These are phyloP conservation scores for Ophion slaviceki DNA, from an alignment of 2,888 invertebrate genomes.

Conservation along the genomic window DNA sequence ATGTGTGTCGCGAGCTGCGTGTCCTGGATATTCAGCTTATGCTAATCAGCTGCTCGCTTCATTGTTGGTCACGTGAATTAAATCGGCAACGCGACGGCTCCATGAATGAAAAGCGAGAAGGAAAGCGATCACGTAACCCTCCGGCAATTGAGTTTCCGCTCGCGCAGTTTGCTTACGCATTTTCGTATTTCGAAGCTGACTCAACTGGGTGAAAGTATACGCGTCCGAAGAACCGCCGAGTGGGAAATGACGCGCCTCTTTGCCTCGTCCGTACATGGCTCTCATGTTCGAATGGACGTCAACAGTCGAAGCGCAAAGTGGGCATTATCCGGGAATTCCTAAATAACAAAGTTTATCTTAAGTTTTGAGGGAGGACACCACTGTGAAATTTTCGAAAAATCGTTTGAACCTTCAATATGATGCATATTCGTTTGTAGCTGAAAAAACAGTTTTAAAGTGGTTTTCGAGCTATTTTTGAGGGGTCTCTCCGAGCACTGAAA, in stretches of 20 bases:
- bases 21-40: not conserved
- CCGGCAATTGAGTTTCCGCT: constrained; percentile 7
- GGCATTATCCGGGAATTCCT: too few species aligned
- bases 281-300: not conserved
- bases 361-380: too few species aligned
- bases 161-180: constrained; percentile 55
- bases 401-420: too few species aligned
- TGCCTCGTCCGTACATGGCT: constrained; percentile 16
- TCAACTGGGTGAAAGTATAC: constrained; percentile 67
- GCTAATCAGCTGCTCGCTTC: not conserved
- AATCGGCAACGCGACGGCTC: not conserved
- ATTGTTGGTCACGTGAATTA: not conserved
- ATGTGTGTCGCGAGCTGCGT: not conserved
- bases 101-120: constrained; percentile 21
- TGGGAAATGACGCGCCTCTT: constrained; percentile 56
- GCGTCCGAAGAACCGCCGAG: constrained; percentile 46
- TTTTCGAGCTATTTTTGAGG: too few species aligned
- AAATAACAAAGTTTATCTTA: too few species aligned
- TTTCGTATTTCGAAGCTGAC: constrained; percentile 66
- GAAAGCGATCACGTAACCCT: constrained; percentile 21
- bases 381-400: too few species aligned
- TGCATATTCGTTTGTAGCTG: too few species aligned
- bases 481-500: too few species aligned
- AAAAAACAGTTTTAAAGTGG: too few species aligned
- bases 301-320: too few species aligned